Evolutionary conservation across 64 coral and sea anemone species (phyloP), one percentile per base, ranked within the genome.

Genomic region (Hydrozoanthus tunicans): DNA sequence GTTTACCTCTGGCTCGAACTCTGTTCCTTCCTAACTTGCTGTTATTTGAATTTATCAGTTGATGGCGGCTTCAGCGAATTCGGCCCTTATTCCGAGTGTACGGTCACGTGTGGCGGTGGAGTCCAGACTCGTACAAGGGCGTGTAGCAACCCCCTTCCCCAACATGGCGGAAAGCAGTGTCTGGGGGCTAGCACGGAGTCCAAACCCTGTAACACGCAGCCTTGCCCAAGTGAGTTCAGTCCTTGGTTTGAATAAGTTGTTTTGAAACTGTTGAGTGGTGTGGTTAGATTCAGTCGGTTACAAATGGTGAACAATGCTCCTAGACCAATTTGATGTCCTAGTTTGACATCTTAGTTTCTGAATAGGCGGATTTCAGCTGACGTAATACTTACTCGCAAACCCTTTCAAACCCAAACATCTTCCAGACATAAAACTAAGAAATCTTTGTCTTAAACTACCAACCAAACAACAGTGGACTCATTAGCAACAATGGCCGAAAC

Each of bases 21-120:
- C 0, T 43, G 32, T 43, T 43, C 32, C 32, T 43, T 66, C 53
- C 3, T 76, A 76, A 76, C 1, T 76, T 76, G 32, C 79, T 17
- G 53, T 74, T 53, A 11, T 78, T 55, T 67, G 53, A 25, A 56
- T 64, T 80, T 68, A 58, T 0, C 12, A 97, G 95, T 97, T 27
- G 95, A 97, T 79, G 95, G 95, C 61, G 95, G 95, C 15, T 97
- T 92, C 73, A 64, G 85, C 51, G 95, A 97, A 59, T 97, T 93
- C 84, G 95, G 92, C 58, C 94, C 94, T 83, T 97, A 97, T 84
- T 89, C 95, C 3, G 54, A 56, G n/a, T 95, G 93, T 72, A 88
- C 89, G 9, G 77, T 57, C 11, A 89, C 61, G n/a, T 98, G 96
- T 86, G 93, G 91, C 9, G 93, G 89, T 26, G 94, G 96, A 4